phyloP scores from a whole-genome alignment of 2,113 vertebrate species.

The Orycteropus afer region DNA sequence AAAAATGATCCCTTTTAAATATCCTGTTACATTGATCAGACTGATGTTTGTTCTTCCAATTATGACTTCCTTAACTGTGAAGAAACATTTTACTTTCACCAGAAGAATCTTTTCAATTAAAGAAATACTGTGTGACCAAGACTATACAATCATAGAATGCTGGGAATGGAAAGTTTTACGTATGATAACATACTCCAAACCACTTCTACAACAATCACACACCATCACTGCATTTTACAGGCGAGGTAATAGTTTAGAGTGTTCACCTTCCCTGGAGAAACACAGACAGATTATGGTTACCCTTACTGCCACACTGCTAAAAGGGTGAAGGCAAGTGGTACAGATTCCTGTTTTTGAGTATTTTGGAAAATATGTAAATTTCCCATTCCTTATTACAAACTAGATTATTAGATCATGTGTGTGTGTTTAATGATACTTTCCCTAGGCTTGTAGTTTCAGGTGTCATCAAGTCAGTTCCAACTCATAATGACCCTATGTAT shows the following conservation, averaged over 20 bases:
- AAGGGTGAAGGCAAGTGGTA: background rate
- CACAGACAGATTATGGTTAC: background rate
- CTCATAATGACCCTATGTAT: background rate
- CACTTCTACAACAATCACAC: background rate
- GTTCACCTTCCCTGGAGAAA: background rate
- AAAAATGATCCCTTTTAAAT: background rate
- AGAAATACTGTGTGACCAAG: constrained; percentile 43
- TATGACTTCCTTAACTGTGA: constrained; percentile 68
- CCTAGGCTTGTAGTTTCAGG: background rate
- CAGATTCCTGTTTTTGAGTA: background rate
- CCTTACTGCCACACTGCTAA: background rate
- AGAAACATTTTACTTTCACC: constrained; percentile 66
- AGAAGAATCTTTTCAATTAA: constrained; percentile 58
- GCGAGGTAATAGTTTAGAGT: constrained; percentile 8
- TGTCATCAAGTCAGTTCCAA: background rate
- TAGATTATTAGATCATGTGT: background rate
- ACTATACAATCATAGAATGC: background rate
- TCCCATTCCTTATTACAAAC: background rate
- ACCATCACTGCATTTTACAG: background rate
- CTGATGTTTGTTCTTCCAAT: constrained; percentile 64
- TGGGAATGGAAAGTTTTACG: background rate
- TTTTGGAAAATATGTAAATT: background rate
- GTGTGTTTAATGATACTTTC: background rate
- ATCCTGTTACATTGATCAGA: constrained; percentile 5
- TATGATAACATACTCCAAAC: background rate